Percentiles rank a stretch among this genome's conserved stretches.
These are phyloP conservation scores for Aphidoletes aphidimyza DNA, from an alignment of 2,888 invertebrate species.

Conservation along the genomic window DNA sequence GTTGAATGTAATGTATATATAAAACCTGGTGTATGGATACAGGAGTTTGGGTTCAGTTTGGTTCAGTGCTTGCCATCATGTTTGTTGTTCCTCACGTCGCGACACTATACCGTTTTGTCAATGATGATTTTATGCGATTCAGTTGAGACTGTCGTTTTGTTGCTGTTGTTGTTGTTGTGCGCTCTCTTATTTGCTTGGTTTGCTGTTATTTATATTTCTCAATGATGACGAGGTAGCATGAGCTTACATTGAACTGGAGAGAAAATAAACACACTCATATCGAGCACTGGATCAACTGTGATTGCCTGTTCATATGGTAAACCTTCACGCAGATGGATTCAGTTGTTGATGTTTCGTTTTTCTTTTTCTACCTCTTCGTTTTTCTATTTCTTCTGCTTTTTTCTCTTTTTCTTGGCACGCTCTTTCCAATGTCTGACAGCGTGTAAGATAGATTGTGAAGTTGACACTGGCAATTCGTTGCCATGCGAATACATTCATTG, in stretches of 20 bases:
- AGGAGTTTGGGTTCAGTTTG: not conserved
- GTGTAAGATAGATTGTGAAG: too few relatives aligned
- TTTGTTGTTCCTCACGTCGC: slow-evolving; percentile 37
- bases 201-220: not conserved
- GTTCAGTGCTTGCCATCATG: not conserved
- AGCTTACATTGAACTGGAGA: too few relatives aligned
- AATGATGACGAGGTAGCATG: not conserved
- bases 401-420: not conserved
- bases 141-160: not conserved
- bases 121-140: slow-evolving; percentile 43
- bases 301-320: not conserved
- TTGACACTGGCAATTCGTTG: too few relatives aligned
- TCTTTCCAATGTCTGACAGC: too few relatives aligned
- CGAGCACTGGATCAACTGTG: slow-evolving; percentile 20
- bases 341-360: not conserved
- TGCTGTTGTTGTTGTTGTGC: too few relatives aligned
- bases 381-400: too few relatives aligned
- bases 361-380: too few relatives aligned
- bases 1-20: not conserved
- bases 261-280: too few relatives aligned
- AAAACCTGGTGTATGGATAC: not conserved
- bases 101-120: slow-evolving; percentile 25
- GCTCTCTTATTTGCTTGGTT: not conserved
- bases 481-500: not conserved
- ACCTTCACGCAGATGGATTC: not conserved